Evolutionary conservation across 2,113 vertebrate species (phyloP).

Genomic region (Alectura lathami): DNA sequence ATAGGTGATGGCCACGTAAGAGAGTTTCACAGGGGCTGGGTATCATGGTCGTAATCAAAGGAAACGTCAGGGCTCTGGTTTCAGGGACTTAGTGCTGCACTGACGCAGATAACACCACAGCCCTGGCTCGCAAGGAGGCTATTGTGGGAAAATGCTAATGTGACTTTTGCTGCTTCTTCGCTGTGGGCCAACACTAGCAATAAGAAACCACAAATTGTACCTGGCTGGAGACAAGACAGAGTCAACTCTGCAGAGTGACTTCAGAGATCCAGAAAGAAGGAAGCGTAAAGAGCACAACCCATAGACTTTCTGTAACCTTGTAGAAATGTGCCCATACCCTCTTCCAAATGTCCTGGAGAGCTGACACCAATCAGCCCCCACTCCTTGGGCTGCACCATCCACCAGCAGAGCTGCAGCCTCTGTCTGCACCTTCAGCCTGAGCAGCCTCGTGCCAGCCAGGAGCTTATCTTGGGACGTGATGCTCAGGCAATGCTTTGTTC

Average conservation of each 20-base stretch:
- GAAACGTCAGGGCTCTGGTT: not conserved
- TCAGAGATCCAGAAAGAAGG: not conserved
- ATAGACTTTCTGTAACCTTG: not conserved
- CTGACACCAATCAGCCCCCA: accelerated
- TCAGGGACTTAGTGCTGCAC: not conserved
- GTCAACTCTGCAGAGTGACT: not conserved
- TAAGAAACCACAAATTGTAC: not conserved
- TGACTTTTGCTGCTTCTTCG: not conserved
- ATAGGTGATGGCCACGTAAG: not conserved
- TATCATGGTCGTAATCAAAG: not conserved
- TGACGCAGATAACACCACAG: not conserved
- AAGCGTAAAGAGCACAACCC: not conserved
- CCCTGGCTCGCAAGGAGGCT: not conserved
- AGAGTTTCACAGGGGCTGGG: not conserved
- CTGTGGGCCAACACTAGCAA: not conserved
- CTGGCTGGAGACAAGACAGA: not conserved
- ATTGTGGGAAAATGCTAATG: slow-evolving; percentile 6
- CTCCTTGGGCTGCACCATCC: not conserved
- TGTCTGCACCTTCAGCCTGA: not conserved
- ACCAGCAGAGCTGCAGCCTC: not conserved
- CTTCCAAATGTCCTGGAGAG: not conserved
- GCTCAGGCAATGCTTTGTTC: not conserved
- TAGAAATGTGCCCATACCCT: not conserved
- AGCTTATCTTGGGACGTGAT: accelerated
- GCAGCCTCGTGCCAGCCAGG: not conserved